Base-by-base conservation (phyloP, 2,888 invertebrate species). In the Ectropis crepuscularia region DNA sequence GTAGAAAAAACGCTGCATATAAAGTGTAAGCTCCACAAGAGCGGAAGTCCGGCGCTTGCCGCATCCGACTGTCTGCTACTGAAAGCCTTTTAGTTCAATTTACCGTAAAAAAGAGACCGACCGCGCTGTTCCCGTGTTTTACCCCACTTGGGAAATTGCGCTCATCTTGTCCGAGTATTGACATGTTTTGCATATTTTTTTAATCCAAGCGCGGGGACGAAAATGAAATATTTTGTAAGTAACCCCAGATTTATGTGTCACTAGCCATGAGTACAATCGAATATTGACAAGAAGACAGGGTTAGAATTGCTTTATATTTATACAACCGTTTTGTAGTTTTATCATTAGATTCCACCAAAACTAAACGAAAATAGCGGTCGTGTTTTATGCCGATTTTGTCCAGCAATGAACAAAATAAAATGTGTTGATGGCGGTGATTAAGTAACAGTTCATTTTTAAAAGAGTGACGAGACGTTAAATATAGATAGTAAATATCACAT, bases 81-180 rank as follows among this genome's bases (percentile, higher is more conserved):
- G 85, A 89, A 89, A 89, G 88, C 89, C 88, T 89, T 89, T 90
- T 90, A 89, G 90, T 88, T 90, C 87, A 90, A 89, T 89, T 90
- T 85, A 86, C 79, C 88, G 88, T 88, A 85, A 89, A 90, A 79
- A 88, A 86, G 83, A 83, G 82, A 81, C 63, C 82, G 74, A 79
- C 80, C 81, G 76, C 70, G 70, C 65, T 66, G 74, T 84, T 82
- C 77, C 76, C 81, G 80, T 85, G 82, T 87, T 86, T 87, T 86
- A 81, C 83, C 79, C 78, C 80, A 76, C 77, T 80, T 74, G 79
- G 82, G 76, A 85, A 85, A 86, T 85, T 80, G 77, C 81, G 77
- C 72, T 77, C 77, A 75, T 79, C 76, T 72, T 60, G 61, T 65
- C 61, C 53, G 43, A 45, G 48, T 60, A 72, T 68, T 67, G 69